phyloP scores from a whole-genome alignment of 2,888 invertebrate genomes.

The Harpalus rubripes region DNA sequence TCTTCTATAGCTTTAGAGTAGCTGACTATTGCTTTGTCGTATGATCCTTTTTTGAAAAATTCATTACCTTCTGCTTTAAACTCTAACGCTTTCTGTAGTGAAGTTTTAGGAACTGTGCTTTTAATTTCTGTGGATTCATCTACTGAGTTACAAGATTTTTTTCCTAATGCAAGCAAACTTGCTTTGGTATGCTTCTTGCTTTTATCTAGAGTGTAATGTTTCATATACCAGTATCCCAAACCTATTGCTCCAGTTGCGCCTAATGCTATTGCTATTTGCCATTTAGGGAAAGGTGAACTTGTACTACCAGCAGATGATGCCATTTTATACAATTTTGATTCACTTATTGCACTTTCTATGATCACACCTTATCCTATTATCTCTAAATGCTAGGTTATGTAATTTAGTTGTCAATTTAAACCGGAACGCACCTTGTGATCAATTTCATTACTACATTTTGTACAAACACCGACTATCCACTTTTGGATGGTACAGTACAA shows the following conservation, averaged over 20 bases:
- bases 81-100: slow-evolving; percentile 86
- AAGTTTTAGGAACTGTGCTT: slow-evolving; percentile 77
- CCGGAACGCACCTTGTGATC: slow-evolving; percentile 13
- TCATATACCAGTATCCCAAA: slow-evolving; percentile 88
- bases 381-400: slow-evolving; percentile 61
- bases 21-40: slow-evolving; percentile 91
- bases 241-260: slow-evolving; percentile 90
- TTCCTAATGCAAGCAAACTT: slow-evolving; percentile 70
- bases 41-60: slow-evolving; percentile 91
- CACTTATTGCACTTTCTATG: not conserved
- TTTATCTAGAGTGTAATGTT: slow-evolving; percentile 77
- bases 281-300: slow-evolving; percentile 85
- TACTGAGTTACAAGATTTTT: slow-evolving; percentile 75
- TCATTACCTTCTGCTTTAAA: slow-evolving; percentile 94
- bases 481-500: too few relatives aligned
- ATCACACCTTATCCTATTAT: slow-evolving; percentile 29
- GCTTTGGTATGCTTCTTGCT: slow-evolving; percentile 74
- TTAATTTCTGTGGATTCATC: slow-evolving; percentile 78
- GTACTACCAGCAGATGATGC: slow-evolving; percentile 58
- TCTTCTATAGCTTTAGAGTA: slow-evolving; percentile 96
- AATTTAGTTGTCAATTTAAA: slow-evolving; percentile 58
- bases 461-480: not conserved
- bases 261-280: slow-evolving; percentile 91
- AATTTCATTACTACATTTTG: slow-evolving; percentile 28
- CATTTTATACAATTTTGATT: slow-evolving; percentile 33